Evolutionary conservation across 1,140 invertebrate genomes (phyloP), one percentile per base, ranked within the genome.

Genomic region (Dendroctonus ponderosae): DNA sequence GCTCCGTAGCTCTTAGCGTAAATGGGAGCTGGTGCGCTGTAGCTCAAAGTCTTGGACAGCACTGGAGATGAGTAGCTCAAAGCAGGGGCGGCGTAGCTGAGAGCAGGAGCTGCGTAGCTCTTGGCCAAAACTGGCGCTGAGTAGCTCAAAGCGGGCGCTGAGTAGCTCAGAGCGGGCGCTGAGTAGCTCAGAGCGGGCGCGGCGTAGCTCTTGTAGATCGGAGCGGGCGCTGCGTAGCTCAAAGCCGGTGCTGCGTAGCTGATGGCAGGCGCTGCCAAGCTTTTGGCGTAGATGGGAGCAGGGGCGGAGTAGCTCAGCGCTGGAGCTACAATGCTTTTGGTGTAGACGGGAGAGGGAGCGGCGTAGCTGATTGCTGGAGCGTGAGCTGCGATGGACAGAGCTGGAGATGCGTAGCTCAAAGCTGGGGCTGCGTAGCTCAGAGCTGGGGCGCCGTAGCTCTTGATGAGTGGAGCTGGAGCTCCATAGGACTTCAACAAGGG

Each of bases 241-340:
- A 65, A 9, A 44, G 62, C 62, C 8, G 62, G 53, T 14, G 62
- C 62, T 2, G 62, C 53, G 39, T 57, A 57, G 54, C 57, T 59
- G n/a, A 59, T 37, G 39, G 44, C 42, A 38, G 57, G 57, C 6
- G 57, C 57, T 9, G 56, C 39, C 11, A 38, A 54, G 52, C 38
- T 42, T 42, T 65, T 65, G 9, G 61, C 43, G 2, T 15, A 44
- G 26, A 63, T 44, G 37, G 50, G 61, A 44, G 61, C 50, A 38
- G 50, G 42, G 6, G 61, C 11, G 2, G 61, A 39, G 26, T 62
- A 63, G 39, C 62, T 49, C 41, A 50, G 9, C 48, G 62, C 50
- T 6, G 62, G 62, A 14, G 52, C 62, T 5, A 44, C 14, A 42
- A 48, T 48, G 44, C 43, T 49, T 38, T 48, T 46, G 7, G 43